These are phyloP conservation scores for Chaetogeoica ovagalla DNA, from an alignment of 2,888 invertebrate species.

Conservation along the genomic window DNA sequence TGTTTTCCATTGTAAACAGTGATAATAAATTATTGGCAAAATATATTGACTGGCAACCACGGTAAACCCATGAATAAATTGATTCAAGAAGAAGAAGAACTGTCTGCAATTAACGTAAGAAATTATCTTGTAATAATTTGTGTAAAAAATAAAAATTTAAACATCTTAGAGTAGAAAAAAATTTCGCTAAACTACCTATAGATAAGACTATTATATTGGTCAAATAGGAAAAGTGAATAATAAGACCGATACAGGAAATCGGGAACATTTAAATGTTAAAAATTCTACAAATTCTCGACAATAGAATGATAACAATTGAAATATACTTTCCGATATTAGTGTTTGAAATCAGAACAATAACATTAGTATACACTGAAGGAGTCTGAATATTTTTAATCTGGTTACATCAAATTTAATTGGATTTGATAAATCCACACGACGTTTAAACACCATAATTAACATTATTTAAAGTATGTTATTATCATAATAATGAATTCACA, in stretches of 20 bases:
- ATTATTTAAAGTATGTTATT: no score
- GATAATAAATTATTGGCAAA: not conserved
- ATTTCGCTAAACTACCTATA: not conserved
- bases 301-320: not conserved
- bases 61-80: conserved; percentile 22
- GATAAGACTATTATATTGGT: not conserved
- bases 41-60: conserved; percentile 12
- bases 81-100: conserved; percentile 24
- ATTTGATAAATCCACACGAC: not conserved
- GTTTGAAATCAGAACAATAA: not conserved
- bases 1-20: not conserved
- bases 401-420: not conserved
- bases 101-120: not conserved
- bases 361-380: not conserved
- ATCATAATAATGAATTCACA: no score
- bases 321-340: not conserved
- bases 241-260: not conserved
- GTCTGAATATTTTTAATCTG: not conserved
- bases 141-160: not conserved
- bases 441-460: no score
- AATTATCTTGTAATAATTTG: not conserved
- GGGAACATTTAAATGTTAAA: not conserved
- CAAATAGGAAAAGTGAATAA: not conserved
- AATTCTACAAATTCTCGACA: not conserved
- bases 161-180: not conserved